phyloP scores from a whole-genome alignment of 2,888 invertebrate species.

The Pterostichus niger region DNA sequence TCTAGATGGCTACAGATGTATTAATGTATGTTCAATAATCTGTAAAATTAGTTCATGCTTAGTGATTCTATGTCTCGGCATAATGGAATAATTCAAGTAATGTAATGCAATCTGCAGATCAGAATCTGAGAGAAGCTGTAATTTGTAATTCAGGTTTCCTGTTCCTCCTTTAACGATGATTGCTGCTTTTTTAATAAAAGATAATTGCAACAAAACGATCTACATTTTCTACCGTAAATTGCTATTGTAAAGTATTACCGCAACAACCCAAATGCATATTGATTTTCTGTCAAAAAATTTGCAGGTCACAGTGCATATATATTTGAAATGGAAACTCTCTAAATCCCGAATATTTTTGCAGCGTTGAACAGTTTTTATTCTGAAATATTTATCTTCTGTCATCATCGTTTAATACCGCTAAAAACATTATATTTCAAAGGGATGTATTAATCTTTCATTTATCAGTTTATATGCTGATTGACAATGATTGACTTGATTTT shows the following conservation, averaged over 20 bases:
- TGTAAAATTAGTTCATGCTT: conserved; percentile 38
- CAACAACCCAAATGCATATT: conserved; percentile 11
- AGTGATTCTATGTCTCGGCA: conserved; percentile 4
- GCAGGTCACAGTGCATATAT: not conserved
- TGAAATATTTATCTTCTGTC: not conserved
- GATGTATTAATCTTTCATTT: not conserved
- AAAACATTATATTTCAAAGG: not conserved
- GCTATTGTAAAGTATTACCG: conserved; percentile 3
- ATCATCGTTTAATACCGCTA: not conserved
- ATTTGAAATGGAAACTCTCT: not conserved
- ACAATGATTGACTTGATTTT: not conserved
- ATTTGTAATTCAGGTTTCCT: conserved; percentile 47
- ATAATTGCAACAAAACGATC: conserved; percentile 19
- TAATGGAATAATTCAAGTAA: conserved; percentile 15
- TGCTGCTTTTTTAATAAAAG: conserved; percentile 27
- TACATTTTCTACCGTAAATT: conserved; percentile 21
- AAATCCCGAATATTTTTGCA: not conserved
- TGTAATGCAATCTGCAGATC: conserved; percentile 33
- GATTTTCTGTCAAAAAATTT: conserved; percentile 13
- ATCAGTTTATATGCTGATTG: no score
- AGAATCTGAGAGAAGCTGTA: conserved; percentile 37
- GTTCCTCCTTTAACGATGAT: conserved; percentile 43
- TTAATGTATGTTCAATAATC: conserved; percentile 35
- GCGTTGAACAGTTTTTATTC: not conserved
- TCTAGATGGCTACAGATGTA: conserved; percentile 1